Evolutionary conservation across 2,797 vertebrate species (phyloP).

Genomic region (Nothura maculosa): DNA sequence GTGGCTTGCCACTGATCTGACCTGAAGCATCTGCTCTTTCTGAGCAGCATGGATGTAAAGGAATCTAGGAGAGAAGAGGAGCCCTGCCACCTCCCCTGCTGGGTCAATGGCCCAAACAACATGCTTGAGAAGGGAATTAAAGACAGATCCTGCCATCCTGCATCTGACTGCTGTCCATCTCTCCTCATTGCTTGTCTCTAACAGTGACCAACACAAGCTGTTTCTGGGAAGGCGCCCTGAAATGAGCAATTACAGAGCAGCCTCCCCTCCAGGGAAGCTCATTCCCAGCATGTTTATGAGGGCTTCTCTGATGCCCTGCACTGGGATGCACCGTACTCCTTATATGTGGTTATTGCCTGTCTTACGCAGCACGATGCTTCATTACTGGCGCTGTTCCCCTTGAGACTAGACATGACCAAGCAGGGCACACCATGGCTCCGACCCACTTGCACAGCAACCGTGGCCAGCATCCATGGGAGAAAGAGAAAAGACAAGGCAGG

Average conservation of each 20-base stretch:
- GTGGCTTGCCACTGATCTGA: conserved; percentile 36
- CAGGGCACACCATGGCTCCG: accelerated
- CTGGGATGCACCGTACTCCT: not conserved
- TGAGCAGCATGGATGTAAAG: not conserved
- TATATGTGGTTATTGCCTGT: accelerated
- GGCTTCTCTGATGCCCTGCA: not conserved
- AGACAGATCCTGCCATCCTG: not conserved
- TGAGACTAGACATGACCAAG: not conserved
- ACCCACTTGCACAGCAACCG: no score
- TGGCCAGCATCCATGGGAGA: not conserved
- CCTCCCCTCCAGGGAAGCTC: not conserved
- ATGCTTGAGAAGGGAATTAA: not conserved
- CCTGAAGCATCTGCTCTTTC: conserved; percentile 39
- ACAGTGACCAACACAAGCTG: not conserved
- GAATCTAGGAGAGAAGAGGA: conserved; percentile 18
- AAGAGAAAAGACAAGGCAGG: not conserved
- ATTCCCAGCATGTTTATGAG: not conserved
- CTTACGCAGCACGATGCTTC: accelerated
- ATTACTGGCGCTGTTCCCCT: accelerated
- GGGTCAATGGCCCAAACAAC: not conserved
- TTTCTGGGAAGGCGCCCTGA: not conserved
- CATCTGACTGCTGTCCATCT: not conserved
- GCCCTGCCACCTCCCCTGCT: not conserved
- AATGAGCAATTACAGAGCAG: not conserved
- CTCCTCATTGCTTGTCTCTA: accelerated